These are phyloP conservation scores for Ochropacha duplaris DNA, from an alignment of 2,888 invertebrate species.

Conservation along the genomic window DNA sequence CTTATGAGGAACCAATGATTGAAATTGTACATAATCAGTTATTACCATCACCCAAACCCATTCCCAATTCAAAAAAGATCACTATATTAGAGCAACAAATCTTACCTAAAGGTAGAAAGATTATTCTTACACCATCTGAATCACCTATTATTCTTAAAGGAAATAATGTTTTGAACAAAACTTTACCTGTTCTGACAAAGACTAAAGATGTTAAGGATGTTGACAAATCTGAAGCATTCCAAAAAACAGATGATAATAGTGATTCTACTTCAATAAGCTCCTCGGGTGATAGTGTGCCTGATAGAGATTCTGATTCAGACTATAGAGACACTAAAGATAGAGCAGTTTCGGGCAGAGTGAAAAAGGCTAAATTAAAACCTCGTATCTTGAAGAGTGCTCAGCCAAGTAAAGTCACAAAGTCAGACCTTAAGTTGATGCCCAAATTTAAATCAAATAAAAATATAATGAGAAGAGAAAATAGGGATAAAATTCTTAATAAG, in stretches of 20 bases:
- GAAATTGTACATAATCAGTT: constrained; percentile 72
- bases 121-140: constrained; percentile 62
- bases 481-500: constrained; percentile 64
- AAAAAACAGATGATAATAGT: constrained; percentile 75
- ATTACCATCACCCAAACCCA: constrained; percentile 62
- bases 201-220: constrained; percentile 48
- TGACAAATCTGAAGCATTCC: constrained; percentile 46
- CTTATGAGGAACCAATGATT: constrained; percentile 72
- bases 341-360: constrained; percentile 52
- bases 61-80: constrained; percentile 73
- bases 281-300: constrained; percentile 81
- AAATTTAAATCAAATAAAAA: constrained; percentile 58
- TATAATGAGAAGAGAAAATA: constrained; percentile 59
- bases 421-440: constrained; percentile 57
- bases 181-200: constrained; percentile 57
- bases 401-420: constrained; percentile 47
- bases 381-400: constrained; percentile 61
- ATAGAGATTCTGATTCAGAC: constrained; percentile 85
- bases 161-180: constrained; percentile 68
- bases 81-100: constrained; percentile 77
- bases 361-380: constrained; percentile 64
- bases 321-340: constrained; percentile 77
- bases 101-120: constrained; percentile 78
- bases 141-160: constrained; percentile 63
- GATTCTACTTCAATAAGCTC: constrained; percentile 77